Percentiles rank a stretch among this genome's conserved stretches.
Evolutionary conservation across 2,797 vertebrate genomes (phyloP).

Genomic region (Momotus momota): DNA sequence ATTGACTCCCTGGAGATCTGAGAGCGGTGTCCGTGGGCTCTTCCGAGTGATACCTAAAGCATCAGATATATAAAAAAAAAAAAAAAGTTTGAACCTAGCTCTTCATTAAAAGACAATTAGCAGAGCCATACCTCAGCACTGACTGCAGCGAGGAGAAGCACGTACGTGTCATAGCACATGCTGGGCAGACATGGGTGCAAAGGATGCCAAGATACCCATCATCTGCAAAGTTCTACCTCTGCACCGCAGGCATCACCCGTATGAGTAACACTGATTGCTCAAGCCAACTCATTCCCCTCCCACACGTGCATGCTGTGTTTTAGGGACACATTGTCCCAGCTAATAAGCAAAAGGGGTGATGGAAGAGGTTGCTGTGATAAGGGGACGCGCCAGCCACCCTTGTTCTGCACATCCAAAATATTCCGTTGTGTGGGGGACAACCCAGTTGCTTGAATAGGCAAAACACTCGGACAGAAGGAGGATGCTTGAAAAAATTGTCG

Average conservation of each 20-base stretch:
- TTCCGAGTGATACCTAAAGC: constrained; percentile 86
- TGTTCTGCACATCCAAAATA: background rate
- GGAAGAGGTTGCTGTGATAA: background rate
- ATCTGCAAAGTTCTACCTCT: background rate
- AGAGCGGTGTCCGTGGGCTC: constrained; percentile 89
- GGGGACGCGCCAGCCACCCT: background rate
- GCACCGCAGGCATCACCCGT: background rate
- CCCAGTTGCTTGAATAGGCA: fast-evolving
- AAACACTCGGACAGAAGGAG: background rate
- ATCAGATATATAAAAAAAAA: background rate
- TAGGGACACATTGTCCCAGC: background rate
- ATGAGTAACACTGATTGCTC: background rate
- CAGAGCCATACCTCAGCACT: constrained; percentile 17
- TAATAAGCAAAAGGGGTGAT: background rate
- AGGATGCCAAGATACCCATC: background rate
- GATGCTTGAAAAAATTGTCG: background rate
- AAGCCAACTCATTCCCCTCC: background rate
- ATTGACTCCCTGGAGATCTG: constrained; percentile 93
- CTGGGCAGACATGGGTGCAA: background rate
- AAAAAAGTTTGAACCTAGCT: constrained; percentile 26
- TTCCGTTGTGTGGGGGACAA: background rate
- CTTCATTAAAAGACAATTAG: background rate
- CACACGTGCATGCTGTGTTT: fast-evolving
- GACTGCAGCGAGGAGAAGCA: background rate
- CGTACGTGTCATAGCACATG: constrained; percentile 22